A percentile compares a stretch with the other conserved stretches of the same genome.
These are phyloP conservation scores for Aldrovandia affinis DNA, from an alignment of 2,797 vertebrate genomes.

Conservation along the genomic window DNA sequence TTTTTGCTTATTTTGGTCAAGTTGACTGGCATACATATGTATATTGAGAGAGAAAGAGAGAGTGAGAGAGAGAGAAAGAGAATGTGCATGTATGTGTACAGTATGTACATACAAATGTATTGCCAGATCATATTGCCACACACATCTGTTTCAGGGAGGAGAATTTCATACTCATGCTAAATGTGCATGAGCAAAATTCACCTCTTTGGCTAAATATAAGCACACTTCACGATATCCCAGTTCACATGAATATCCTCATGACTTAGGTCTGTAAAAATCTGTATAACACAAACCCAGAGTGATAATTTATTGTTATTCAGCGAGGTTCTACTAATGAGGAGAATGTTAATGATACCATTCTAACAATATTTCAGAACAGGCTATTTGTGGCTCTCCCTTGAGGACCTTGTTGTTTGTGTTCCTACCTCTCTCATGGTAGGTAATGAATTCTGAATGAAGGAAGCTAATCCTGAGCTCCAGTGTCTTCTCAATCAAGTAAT, in stretches of 20 bases:
- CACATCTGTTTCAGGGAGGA: no score
- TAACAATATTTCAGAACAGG: slow-evolving; percentile 19
- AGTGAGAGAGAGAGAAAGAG: no score
- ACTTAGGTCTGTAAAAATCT: not conserved
- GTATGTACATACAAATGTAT: no score
- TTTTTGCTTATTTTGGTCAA: no score
- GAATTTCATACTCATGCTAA: no score
- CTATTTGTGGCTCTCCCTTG: slow-evolving; percentile 3
- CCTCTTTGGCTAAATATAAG: not conserved
- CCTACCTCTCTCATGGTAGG: not conserved
- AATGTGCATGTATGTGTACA: no score
- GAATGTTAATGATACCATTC: slow-evolving; percentile 9
- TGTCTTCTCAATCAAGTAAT: not conserved
- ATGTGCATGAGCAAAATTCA: not conserved
- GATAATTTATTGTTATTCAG: not conserved
- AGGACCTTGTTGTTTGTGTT: slow-evolving; percentile 17
- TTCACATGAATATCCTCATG: not conserved
- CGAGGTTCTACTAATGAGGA: slow-evolving; percentile 3
- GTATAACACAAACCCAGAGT: slow-evolving; percentile 8
- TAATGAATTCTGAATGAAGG: slow-evolving; percentile 11
- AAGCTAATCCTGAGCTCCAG: not conserved
- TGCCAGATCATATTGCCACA: no score
- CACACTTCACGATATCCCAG: not conserved
- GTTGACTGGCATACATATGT: no score
- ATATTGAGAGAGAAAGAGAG: no score